Conservation (phyloP, 2,797 vertebrate species). For the Myotis planiceps region DNA sequence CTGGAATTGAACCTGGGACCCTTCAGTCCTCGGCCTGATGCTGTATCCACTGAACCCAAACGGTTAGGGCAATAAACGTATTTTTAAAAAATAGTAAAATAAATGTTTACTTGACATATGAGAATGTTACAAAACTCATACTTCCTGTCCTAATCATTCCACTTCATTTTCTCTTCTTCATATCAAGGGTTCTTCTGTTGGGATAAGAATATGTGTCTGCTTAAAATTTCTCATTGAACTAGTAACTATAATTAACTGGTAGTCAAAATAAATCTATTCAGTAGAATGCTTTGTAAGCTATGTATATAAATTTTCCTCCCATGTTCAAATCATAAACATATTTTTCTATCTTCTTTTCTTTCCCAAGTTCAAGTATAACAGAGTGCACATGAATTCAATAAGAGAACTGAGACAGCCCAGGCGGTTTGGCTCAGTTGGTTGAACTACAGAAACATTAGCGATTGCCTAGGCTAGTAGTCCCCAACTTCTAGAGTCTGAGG, state of each 20-base stretch:
- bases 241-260: neutral
- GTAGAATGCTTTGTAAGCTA: neutral
- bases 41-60: too few species aligned
- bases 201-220: neutral
- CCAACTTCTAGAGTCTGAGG: neutral
- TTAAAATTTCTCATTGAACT: constrained; percentile 10
- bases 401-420: neutral
- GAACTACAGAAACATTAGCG: neutral
- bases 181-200: constrained; percentile 25
- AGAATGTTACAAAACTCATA: constrained; percentile 20
- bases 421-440: too few species aligned
- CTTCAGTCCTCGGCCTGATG: too few species aligned
- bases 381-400: neutral
- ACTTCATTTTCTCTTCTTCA: neutral
- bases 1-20: too few species aligned
- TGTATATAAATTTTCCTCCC: neutral
- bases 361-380: neutral
- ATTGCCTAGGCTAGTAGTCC: neutral
- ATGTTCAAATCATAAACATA: constrained; percentile 8
- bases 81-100: too few species aligned
- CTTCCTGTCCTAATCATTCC: constrained; percentile 15
- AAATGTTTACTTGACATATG: neutral
- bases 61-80: too few species aligned
- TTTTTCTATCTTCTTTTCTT: neutral
- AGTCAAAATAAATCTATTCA: constrained; percentile 8